Evolutionary conservation across 2,888 invertebrate genomes (phyloP), one percentile per base, ranked within the genome.

Genomic region (Ashinkailepas kermadecensis): DNA sequence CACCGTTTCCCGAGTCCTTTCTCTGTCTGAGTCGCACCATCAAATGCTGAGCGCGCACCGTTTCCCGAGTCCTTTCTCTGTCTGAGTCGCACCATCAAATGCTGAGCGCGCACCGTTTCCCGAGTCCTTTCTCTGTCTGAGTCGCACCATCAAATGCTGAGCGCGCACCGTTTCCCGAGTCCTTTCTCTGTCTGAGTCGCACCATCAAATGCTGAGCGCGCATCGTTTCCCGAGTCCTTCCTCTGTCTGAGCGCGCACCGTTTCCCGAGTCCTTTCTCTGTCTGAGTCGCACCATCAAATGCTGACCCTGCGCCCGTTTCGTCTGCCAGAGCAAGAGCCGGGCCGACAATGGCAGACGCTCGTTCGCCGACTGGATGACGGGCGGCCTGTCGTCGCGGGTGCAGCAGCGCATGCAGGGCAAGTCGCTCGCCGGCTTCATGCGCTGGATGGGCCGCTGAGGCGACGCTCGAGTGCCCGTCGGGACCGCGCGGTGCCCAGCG

Each of bases 331-430:
- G 4, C 65, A 39, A 13, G 12, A 70, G 39, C 39, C 25, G 70
- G 2, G 23, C 15, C 39, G 70, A 70, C 70, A 1, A 11, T 15
- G 15, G 2, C 39, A 39, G 21, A 2, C 54, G 74, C 10, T 56
- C 74, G 56, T 74, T 74, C 56, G 9, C 74, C 11, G 74, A 74
- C 21, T 74, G 74, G 74, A 54, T 74, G 74, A 74, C 74, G 1
- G 74, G 74, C 54, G 74, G 74, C 9, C 54, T 74, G 74, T 21
- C 74, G 10, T 56, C 56, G 11, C 74, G 74, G 8, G 10, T 74
- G 15, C 56, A 54, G 56, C 74, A 56, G 54, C 74, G 74, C 11
- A 18, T 74, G 9, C 54, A 74, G 56, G 74, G 74, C 54, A 74
- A 74, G 54, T 54, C 74, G 8, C 21, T 74, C 18, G 4, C 54